phyloP scores from a whole-genome alignment of 2,888 invertebrate genomes.

The Catocala sponsa region DNA sequence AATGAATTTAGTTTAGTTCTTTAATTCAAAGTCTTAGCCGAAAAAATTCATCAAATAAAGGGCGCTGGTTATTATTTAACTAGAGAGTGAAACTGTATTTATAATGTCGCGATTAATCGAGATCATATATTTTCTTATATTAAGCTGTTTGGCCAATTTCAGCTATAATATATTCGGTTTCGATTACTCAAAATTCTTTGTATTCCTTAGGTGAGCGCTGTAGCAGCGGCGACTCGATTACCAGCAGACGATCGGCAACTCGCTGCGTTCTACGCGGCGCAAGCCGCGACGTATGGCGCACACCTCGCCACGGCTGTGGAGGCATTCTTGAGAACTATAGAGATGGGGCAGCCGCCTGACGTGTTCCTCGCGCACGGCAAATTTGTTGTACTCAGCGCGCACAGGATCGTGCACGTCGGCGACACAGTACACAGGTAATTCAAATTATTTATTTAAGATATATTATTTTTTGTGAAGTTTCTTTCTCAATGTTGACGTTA shows the following conservation, averaged over 20 bases:
- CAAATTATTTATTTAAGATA: too few species aligned
- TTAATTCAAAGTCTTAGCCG: too few species aligned
- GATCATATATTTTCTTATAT: too few species aligned
- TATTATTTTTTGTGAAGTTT: too few species aligned
- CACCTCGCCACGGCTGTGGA: slow-evolving; percentile 96
- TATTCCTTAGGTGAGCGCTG: slow-evolving; percentile 77
- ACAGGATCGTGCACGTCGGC: slow-evolving; percentile 97
- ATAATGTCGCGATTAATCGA: too few species aligned
- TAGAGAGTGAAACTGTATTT: too few species aligned
- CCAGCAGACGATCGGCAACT: slow-evolving; percentile 94
- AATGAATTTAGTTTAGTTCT: too few species aligned
- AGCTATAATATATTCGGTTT: too few species aligned
- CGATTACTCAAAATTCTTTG: not conserved
- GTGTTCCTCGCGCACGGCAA: slow-evolving; percentile 97
- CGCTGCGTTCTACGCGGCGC: slow-evolving; percentile 95
- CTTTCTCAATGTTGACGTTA: too few species aligned
- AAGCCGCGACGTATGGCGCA: slow-evolving; percentile 94
- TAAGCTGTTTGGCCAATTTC: too few species aligned
- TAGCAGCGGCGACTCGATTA: slow-evolving; percentile 85
- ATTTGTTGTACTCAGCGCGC: slow-evolving; percentile 97
- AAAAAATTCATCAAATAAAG: too few species aligned
- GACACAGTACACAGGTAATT: slow-evolving; percentile 93
- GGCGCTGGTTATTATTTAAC: too few species aligned
- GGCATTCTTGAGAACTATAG: slow-evolving; percentile 96
- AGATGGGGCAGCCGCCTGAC: slow-evolving; percentile 97